These are phyloP conservation scores for Caenorhabditis elegans DNA, from an alignment of 1,140 invertebrate species.

Conservation along the genomic window DNA sequence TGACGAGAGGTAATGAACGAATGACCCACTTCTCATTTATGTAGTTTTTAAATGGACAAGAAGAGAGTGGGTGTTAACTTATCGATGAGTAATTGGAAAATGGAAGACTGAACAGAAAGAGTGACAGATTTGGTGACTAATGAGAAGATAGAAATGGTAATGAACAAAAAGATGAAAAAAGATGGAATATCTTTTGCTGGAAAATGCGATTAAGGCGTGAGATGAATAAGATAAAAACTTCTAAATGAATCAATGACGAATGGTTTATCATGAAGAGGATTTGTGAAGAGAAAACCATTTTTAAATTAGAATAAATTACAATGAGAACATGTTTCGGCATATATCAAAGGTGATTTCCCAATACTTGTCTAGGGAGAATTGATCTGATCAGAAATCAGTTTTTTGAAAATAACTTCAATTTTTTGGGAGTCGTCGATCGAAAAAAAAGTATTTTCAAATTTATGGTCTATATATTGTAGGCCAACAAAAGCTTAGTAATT, in stretches of 20 bases:
- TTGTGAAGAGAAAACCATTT: not conserved
- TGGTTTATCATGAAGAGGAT: not conserved
- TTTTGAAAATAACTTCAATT: not conserved
- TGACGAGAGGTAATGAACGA: conserved; percentile 13
- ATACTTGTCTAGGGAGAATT: not conserved
- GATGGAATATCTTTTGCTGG: too few relatives aligned
- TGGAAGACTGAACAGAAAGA: not conserved
- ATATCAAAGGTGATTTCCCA: not conserved
- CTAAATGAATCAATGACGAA: not conserved
- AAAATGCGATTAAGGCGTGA: too few relatives aligned
- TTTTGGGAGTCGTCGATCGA: too few relatives aligned
- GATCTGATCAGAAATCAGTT: conserved; percentile 5
- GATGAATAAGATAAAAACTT: not conserved
- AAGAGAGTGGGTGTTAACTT: conserved; percentile 15
- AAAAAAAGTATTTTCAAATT: too few relatives aligned
- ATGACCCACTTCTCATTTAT: conserved; percentile 24
- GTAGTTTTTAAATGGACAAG: conserved; percentile 7
- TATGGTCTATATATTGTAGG: too few relatives aligned
- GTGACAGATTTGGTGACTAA: conserved; percentile 1
- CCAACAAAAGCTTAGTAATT: too few relatives aligned
- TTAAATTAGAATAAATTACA: not conserved
- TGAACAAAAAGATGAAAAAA: too few relatives aligned
- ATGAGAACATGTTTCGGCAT: not conserved
- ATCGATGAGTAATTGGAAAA: conserved; percentile 28
- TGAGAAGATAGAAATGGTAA: not conserved